Evolutionary conservation across 2,888 invertebrate species (phyloP).

Genomic region (Deilephila elpenor): DNA sequence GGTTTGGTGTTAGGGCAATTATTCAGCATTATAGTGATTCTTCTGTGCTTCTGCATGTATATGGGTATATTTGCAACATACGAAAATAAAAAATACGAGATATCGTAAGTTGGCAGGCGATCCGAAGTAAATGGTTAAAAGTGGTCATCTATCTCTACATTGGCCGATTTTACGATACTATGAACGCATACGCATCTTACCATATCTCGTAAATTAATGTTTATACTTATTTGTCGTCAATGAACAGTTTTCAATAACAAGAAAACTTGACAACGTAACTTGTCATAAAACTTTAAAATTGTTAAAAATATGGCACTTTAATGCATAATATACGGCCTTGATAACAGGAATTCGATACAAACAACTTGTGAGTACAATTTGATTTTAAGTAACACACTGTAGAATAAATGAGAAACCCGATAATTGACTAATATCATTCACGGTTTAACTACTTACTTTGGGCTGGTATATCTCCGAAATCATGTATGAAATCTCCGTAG

Average conservation of each 20-base stretch:
- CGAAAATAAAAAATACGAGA: too few species aligned
- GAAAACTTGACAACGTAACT: not conserved
- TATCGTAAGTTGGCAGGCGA: too few species aligned
- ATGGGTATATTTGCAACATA: too few species aligned
- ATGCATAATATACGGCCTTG: not conserved
- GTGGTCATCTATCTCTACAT: too few species aligned
- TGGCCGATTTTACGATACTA: too few species aligned
- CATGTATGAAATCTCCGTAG: slow-evolving; percentile 65
- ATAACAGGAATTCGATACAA: not conserved
- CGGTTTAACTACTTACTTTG: slow-evolving; percentile 62
- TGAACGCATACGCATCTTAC: too few species aligned
- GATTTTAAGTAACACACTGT: not conserved
- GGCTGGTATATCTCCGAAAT: slow-evolving; percentile 55
- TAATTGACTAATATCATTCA: slow-evolving; percentile 30
- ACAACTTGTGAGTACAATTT: not conserved
- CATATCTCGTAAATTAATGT: too few species aligned
- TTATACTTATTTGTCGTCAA: not conserved
- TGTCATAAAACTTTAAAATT: not conserved
- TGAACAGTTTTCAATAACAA: not conserved
- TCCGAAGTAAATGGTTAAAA: too few species aligned
- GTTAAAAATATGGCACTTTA: not conserved
- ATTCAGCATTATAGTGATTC: too few species aligned
- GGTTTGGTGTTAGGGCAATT: too few species aligned
- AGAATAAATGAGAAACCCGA: not conserved
- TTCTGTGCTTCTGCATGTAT: too few species aligned